Evolutionary conservation across 2,888 invertebrate genomes (phyloP), one percentile per base, ranked within the genome.

Genomic region (Synanthedon andrenaeformis): DNA sequence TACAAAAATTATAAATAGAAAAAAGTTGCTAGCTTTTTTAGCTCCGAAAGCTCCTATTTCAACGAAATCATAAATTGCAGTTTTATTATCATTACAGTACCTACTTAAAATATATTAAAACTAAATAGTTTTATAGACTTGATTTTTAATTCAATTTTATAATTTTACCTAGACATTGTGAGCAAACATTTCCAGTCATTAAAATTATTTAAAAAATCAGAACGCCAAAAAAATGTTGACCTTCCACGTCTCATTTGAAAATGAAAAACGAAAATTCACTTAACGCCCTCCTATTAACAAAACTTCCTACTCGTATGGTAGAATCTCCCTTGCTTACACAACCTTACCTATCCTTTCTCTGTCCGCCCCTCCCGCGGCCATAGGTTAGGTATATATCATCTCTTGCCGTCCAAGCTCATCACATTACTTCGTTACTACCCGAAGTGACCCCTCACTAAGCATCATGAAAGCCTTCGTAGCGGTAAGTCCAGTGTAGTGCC

Each of bases 381-480:
- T 68, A 66, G 65, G 70, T 68, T 69, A 73, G 71, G 69, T 85
- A 85, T 86, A 86, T 86, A 86, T 79, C 76, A 67, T 68, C 76
- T 65, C 74, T 66, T 74, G 70, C 64, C 70, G 69, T 69, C 74
- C 72, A 64, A 58, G 67, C 65, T 58, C 79, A 79, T 74, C 84
- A 84, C 83, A 85, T 70, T 74, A 78, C 81, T 80, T 77, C 82
- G 73, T 75, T 64, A 72, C 74, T 74, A 77, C 71, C 82, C 80
- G 75, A 72, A 80, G 83, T 85, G 83, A 82, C 82, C 81, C 78
- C 80, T 74, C 78, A 80, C 76, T 76, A 81, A 74, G 71, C 84
- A 86, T 59, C 82, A 87, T 87, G 87, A 87, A 79, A 79, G 79
- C 85, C 83, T 87, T 84, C 82, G 82, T 83, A 79, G 86, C 87